Evolutionary conservation across 2,113 vertebrate species (phyloP), one percentile per base, ranked within the genome.

Genomic region (Stegostoma tigrinum): DNA sequence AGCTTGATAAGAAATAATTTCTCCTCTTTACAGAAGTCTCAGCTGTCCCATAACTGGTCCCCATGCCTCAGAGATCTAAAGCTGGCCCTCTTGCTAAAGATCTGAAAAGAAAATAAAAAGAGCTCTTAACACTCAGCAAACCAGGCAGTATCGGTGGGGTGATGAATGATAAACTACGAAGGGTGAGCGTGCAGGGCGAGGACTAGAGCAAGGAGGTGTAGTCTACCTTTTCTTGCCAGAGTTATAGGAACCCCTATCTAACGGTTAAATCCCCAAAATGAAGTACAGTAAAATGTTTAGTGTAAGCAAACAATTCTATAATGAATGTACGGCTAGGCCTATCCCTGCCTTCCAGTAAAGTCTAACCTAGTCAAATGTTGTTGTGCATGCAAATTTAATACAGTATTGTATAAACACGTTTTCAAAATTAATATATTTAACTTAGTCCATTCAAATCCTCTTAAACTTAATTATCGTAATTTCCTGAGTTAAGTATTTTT

Each of bases 371-470:
- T 52, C 48, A 14, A 67, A 68, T 23, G 45, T 70, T 70, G 38
- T 94, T 94, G 70, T 10, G 23, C 24, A 94, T 67, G n/a, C 64
- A 67, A 68, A 68, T 68, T 70, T 42, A 68, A 68, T 94, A 70
- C 66, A 94, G 2, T 68, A 94, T 48, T 61, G 34, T 61, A 15
- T 14, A 94, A 45, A 70, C 38, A 24, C n/a, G 0, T 70, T 94
- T 45, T 45, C 27, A 45, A 94, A 70, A 66, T 55, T 66, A 93
- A 91, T 12, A 94, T 94, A 42, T 23, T 68, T 38, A 94, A 66
- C 52, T 66, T 67, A 42, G 61, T 21, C 90, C n/a, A 93, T 15
- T 93, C n/a, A 94, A 94, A 70, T 94, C 67, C 38, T 90, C 87
- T 55, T 34, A 61, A 94, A 70, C 15, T 70, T 30, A 94, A 94